Percentiles rank a stretch among this genome's conserved stretches.
Conservation (phyloP, 1,140 invertebrate species). For the Brachionus manjavacas region DNA sequence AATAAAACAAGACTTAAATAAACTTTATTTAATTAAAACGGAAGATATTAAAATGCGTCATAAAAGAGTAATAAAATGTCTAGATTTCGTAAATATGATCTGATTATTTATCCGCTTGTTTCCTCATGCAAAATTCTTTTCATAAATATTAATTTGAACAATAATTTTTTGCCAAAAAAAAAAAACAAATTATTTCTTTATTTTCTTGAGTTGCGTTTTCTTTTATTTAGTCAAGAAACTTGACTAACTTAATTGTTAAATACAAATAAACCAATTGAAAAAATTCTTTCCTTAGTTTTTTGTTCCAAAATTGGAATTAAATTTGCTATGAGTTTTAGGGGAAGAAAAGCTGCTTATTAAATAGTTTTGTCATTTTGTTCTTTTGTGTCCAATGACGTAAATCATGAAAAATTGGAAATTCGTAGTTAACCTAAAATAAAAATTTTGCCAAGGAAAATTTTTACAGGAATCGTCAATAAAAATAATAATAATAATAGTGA, state of each 20-base stretch:
- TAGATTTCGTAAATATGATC: not conserved
- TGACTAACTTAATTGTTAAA: conserved; percentile 8
- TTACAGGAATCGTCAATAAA: not conserved
- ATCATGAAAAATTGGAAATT: conserved; percentile 20
- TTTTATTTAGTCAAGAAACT: conserved; percentile 2
- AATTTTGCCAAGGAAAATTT: not conserved
- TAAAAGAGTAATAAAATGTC: not conserved
- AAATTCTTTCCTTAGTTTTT: not conserved
- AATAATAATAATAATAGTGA: not conserved
- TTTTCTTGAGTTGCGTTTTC: not conserved
- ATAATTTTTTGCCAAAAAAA: not conserved
- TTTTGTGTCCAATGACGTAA: not conserved
- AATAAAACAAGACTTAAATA: not conserved
- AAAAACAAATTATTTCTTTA: not conserved
- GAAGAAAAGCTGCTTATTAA: not conserved
- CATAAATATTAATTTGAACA: not conserved
- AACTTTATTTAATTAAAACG: not conserved
- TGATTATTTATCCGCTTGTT: not conserved
- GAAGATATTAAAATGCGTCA: not conserved
- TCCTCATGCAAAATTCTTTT: not conserved
- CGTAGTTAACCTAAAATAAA: not conserved
- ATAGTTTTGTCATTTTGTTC: not conserved
- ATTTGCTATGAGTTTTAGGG: not conserved
- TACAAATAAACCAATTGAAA: not conserved
- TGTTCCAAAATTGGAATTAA: not conserved